Evolutionary conservation across 2,113 vertebrate species (phyloP).

Genomic region (Arvicanthis niloticus): DNA sequence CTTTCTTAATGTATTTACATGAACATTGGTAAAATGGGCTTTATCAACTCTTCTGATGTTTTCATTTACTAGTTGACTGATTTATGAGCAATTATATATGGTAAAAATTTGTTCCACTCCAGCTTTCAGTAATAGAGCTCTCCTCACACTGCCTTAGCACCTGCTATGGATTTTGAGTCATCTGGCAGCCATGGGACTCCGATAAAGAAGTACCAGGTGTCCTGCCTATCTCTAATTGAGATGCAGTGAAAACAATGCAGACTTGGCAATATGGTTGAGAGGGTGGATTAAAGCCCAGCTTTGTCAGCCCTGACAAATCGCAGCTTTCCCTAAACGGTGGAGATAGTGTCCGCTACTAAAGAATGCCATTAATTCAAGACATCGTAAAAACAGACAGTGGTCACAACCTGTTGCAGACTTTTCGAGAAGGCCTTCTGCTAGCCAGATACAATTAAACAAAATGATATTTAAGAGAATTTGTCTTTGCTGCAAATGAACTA

Average conservation of each 20-base stretch:
- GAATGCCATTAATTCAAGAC: slow-evolving; percentile 81
- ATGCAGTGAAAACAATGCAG: slow-evolving; percentile 89
- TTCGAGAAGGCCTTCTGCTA: slow-evolving; percentile 64
- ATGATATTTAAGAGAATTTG: slow-evolving; percentile 50
- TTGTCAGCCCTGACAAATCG: slow-evolving; percentile 87
- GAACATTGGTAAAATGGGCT: slow-evolving; percentile 63
- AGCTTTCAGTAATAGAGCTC: slow-evolving; percentile 85
- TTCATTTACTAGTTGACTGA: slow-evolving; percentile 86
- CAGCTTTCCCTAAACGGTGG: slow-evolving; percentile 83
- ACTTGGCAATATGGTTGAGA: slow-evolving; percentile 89
- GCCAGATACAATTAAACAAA: slow-evolving; percentile 40
- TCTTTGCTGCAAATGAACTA: slow-evolving; percentile 60
- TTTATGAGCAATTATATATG: slow-evolving; percentile 84
- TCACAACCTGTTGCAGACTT: slow-evolving; percentile 69
- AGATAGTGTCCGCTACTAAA: slow-evolving; percentile 83
- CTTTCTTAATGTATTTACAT: slow-evolving; percentile 76
- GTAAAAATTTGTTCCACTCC: slow-evolving; percentile 86
- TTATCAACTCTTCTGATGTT: slow-evolving; percentile 82
- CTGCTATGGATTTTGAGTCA: slow-evolving; percentile 91
- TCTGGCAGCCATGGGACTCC: slow-evolving; percentile 89
- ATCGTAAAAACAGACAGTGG: slow-evolving; percentile 75
- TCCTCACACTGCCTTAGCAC: slow-evolving; percentile 88
- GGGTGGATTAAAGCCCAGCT: slow-evolving; percentile 88
- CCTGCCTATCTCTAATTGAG: slow-evolving; percentile 90
- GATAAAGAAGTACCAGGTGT: slow-evolving; percentile 91